A percentile compares a stretch with the other conserved stretches of the same genome.
phyloP scores from a whole-genome alignment of 2,797 vertebrate genomes.

The Anabas testudineus region DNA sequence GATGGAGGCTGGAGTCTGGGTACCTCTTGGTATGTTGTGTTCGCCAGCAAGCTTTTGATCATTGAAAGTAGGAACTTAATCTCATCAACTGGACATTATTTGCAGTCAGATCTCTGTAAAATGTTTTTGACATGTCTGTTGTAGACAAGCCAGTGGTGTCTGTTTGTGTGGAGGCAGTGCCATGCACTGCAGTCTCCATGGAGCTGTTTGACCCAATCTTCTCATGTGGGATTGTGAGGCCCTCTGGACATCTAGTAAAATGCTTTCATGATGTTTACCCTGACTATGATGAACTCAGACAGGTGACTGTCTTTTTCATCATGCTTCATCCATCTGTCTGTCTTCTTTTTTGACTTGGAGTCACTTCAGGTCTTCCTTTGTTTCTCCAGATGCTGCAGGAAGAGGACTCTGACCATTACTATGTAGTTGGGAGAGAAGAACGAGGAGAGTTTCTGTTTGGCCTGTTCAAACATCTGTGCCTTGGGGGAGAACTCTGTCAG shows the following conservation, averaged over 20 bases:
- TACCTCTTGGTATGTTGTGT: conserved; percentile 69
- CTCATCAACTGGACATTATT: conserved; percentile 39
- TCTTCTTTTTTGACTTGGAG: background rate
- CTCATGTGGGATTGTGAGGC: conserved; percentile 68
- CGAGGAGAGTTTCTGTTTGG: conserved; percentile 83
- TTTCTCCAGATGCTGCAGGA: conserved; percentile 80
- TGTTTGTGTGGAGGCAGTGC: conserved; percentile 70
- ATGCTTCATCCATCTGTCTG: background rate
- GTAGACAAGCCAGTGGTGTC: conserved; percentile 61
- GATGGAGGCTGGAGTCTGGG: conserved; percentile 42
- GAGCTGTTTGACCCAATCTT: conserved; percentile 79
- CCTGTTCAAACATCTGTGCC: conserved; percentile 83
- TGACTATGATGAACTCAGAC: conserved; percentile 75
- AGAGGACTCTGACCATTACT: conserved; percentile 78
- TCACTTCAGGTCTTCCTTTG: background rate
- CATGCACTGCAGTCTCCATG: conserved; percentile 75
- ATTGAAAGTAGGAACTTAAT: conserved; percentile 36
- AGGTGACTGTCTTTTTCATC: conserved; percentile 48
- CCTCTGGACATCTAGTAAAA: conserved; percentile 69
- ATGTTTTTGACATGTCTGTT: conserved; percentile 37
- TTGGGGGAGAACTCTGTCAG: conserved; percentile 86
- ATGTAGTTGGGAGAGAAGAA: conserved; percentile 66
- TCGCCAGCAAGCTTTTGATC: conserved; percentile 38
- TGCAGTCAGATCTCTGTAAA: conserved; percentile 21
- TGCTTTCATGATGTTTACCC: conserved; percentile 69